Base-by-base conservation (phyloP, 23 tunicate genomes). In the Ascidia mentula region DNA sequence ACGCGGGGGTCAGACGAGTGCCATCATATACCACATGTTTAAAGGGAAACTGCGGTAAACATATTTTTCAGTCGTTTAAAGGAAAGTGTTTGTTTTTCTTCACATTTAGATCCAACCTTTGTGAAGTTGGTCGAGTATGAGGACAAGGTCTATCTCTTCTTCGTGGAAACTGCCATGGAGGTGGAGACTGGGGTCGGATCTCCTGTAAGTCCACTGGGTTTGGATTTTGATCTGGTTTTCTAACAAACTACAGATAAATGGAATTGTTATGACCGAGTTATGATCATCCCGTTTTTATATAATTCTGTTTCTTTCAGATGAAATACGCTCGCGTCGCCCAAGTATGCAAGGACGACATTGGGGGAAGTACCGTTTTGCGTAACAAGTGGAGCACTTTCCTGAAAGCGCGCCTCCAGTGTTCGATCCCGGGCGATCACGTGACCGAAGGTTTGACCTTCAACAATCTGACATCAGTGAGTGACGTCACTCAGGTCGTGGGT, bases 331-430 rank as follows among this genome's bases (percentile, higher is more conserved):
- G 97, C 22, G 92, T 92, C 34, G 97, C 97, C 1, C 87, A 83
- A 82, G 82, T 92, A 31, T 92, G 97, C 70, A 92, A 92, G 46
- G 74, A 92, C 60, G 97, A 92, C 74, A 46, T 30, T 15, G 92
- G 91, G 35, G 97, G 97, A 40, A 42, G 69, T 17, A 81, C 89
- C 22, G 76, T 85, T 6, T 71, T 91, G 7, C 65, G 45, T 20
- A 40, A 60, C 69, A 84, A 72, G 34, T 92, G 97, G 97, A 86
- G 88, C 5, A 75, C 92, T 7, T 92, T 92, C 59, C 72, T 87
- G 32, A 92, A 92, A 83, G 91, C 97, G n/a, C 72, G 97, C 22
- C 82, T 92, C 34, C 60, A 34, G 45, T 92, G 97, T 46, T 40
- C 86, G 30, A 72, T 71, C 4, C 79, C 84, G 7, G 89, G 83